Evolutionary conservation across 2,888 invertebrate species (phyloP), one percentile per base, ranked within the genome.

Genomic region (Cheilosia impressa): DNA sequence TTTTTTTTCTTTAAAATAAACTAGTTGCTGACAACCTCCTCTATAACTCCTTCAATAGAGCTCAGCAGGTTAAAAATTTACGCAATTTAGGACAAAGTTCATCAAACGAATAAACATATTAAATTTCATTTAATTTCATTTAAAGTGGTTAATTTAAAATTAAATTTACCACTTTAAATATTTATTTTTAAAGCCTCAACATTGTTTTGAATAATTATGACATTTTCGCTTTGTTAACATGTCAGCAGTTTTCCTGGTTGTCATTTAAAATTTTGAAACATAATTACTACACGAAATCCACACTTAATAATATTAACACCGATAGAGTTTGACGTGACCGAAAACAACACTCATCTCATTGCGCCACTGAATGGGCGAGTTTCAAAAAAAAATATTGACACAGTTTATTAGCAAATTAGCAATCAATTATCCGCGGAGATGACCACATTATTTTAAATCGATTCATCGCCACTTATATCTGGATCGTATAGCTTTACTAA

Each of bases 151-250:
- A 47, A 19, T 47, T 47, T 9, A n/a, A 17, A 47, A 47, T 19
- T 17, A 17, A 47, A 47, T 9, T 47, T 2, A 47, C 6, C 9
- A 19, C 17, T 38, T 38, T 4, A 50, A 50, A 22, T 10, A 52
- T 52, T 27, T 2, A 52, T 47, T 47, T 6, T 17, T 9, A 19
- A 47, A 3, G 9, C 1, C 3, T 45, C 2, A 45, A 17, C 6
- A 19, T 19, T 53, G 2, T 38, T 17, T 9, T 5, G n/a, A 13
- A 22, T 34, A n/a, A 0, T 22, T 68, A 83, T 68, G 78, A 79
- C 72, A 79, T 73, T 83, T 69, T 41, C 78, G 45, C 62, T 45
- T 45, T 27, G 45, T 34, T 58, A 52, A 60, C 41, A 68, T 73
- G 57, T 73, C 79, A 83, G 73, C 83, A 83, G 83, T 45, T 27